These are phyloP conservation scores for Gymnocheta viridis DNA, from an alignment of 2,888 invertebrate genomes.

Conservation along the genomic window DNA sequence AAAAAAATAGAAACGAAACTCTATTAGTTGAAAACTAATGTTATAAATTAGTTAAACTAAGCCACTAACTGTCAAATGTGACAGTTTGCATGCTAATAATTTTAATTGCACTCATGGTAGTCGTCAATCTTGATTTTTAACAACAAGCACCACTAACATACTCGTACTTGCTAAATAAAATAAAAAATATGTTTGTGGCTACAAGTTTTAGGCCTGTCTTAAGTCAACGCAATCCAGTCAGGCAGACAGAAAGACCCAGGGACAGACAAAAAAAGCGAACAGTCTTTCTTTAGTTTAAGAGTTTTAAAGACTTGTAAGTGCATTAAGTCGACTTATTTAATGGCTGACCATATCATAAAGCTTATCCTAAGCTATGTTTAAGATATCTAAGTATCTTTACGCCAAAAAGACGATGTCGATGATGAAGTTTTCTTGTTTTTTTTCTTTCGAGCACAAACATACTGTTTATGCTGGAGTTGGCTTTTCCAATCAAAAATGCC, in stretches of 20 bases:
- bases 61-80: constrained; percentile 73
- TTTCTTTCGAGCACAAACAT: background rate
- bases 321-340: constrained; percentile 65
- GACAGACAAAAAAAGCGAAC: background rate
- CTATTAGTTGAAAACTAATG: constrained; percentile 68
- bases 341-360: constrained; percentile 65
- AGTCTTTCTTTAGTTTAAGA: constrained; percentile 3
- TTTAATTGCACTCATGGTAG: constrained; percentile 75
- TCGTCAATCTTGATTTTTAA: constrained; percentile 67
- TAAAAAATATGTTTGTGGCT: background rate
- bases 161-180: constrained; percentile 3
- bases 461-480: constrained; percentile 32
- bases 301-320: constrained; percentile 61
- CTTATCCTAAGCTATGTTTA: constrained; percentile 68
- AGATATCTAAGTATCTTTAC: constrained; percentile 42
- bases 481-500: constrained; percentile 51
- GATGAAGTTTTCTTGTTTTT: constrained; percentile 30
- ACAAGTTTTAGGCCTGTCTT: constrained; percentile 44
- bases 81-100: constrained; percentile 79
- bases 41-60: constrained; percentile 70
- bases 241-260: background rate
- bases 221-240: constrained; percentile 24
- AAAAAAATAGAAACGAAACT: constrained; percentile 19
- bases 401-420: constrained; percentile 32
- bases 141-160: constrained; percentile 21